Evolutionary conservation across 2,797 vertebrate genomes (phyloP).

Genomic region (Amniataba percoides): DNA sequence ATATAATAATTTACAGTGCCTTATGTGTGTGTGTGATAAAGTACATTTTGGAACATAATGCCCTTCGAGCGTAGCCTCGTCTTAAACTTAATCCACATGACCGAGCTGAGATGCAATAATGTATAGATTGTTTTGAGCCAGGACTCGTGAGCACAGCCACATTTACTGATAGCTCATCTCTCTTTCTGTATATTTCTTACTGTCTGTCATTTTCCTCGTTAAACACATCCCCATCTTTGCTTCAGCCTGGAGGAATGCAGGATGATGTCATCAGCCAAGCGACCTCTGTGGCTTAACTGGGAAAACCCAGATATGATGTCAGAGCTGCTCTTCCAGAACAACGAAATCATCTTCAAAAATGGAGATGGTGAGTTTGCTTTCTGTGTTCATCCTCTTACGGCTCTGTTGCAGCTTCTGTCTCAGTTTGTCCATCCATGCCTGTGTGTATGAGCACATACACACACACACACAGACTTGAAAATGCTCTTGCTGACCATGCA

Average conservation of each 20-base stretch:
- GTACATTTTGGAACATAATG: slow-evolving; percentile 2
- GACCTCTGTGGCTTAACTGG: slow-evolving; percentile 98
- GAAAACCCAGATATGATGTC: slow-evolving; percentile 99
- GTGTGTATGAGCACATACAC: not conserved
- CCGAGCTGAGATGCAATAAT: not conserved
- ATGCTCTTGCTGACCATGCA: slow-evolving; percentile 33
- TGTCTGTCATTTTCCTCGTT: not conserved
- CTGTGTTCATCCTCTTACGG: not conserved
- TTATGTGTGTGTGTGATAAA: not conserved
- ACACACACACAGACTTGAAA: slow-evolving; percentile 8
- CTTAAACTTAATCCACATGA: not conserved
- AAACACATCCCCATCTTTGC: slow-evolving; percentile 15
- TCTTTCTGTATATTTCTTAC: not conserved
- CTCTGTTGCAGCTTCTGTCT: not conserved
- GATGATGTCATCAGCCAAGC: slow-evolving; percentile 99
- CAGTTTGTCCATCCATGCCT: not conserved
- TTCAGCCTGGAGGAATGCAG: slow-evolving; percentile 96
- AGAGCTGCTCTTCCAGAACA: slow-evolving; percentile 98
- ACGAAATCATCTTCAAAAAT: slow-evolving; percentile 99
- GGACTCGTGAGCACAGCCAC: not conserved
- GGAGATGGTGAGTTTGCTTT: slow-evolving; percentile 91
- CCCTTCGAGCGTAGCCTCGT: not conserved
- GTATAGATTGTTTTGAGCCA: not conserved
- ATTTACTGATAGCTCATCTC: not conserved
- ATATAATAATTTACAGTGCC: not conserved